Conservation (phyloP, 2,113 vertebrate species). For the Chloropsis hardwickii region DNA sequence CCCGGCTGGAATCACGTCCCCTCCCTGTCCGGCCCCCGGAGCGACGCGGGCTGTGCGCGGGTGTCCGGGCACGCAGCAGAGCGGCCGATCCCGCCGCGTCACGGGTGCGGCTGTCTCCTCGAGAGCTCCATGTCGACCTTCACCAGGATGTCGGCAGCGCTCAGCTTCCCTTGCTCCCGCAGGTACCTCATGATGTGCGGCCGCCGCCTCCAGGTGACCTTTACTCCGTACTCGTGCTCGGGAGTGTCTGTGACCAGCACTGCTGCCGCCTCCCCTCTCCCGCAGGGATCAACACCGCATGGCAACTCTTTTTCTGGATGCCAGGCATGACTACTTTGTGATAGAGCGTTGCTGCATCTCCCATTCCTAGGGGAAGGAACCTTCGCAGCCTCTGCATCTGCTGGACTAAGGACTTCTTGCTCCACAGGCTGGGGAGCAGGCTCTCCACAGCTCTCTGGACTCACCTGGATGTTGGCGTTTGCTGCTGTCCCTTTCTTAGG, state of each 20-base stretch:
- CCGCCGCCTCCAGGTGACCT: constrained; percentile 85
- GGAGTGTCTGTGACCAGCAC: constrained; percentile 85
- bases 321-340: background rate
- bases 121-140: background rate
- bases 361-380: background rate
- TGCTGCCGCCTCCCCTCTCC: background rate
- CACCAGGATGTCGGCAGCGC: constrained; percentile 68
- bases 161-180: constrained; percentile 73
- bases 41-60: fast-evolving
- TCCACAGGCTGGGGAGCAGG: background rate
- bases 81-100: background rate
- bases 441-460: background rate
- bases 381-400: constrained; percentile 65
- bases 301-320: background rate
- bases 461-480: background rate
- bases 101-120: background rate
- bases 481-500: background rate
- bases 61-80: fast-evolving
- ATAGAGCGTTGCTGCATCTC: background rate
- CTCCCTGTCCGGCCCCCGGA: background rate
- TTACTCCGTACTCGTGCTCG: constrained; percentile 85
- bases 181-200: constrained; percentile 74
- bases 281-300: background rate
- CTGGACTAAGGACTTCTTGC: background rate
- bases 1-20: background rate